These are phyloP conservation scores for Manacus vitellinus DNA, from an alignment of 2,113 vertebrate species.

Conservation along the genomic window DNA sequence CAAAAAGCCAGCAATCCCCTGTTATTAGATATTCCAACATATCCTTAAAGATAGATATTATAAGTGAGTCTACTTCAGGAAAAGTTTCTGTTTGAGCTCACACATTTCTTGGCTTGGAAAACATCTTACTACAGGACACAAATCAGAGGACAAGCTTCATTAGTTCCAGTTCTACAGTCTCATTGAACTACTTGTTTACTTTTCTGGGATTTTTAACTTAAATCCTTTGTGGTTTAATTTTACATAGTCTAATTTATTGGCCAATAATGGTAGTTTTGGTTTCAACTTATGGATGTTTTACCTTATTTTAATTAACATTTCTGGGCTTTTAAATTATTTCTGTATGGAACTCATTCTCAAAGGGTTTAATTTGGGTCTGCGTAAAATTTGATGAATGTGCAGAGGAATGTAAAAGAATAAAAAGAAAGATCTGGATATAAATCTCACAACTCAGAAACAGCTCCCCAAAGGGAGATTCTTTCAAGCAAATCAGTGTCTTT, in stretches of 20 bases:
- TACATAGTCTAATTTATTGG: neutral
- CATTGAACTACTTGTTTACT: slow-evolving; percentile 2
- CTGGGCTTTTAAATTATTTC: slow-evolving; percentile 23
- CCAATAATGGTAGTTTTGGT: neutral
- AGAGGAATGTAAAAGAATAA: slow-evolving; percentile 1
- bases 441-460: neutral
- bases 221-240: slow-evolving; percentile 1
- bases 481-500: slow-evolving; percentile 25
- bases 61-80: neutral
- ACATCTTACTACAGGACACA: neutral
- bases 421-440: slow-evolving; percentile 5
- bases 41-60: neutral
- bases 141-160: neutral
- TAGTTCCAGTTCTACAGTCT: slow-evolving; percentile 6
- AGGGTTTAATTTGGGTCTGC: slow-evolving; percentile 20
- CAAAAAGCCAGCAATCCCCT: neutral
- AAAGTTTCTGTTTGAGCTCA: neutral
- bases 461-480: slow-evolving; percentile 18
- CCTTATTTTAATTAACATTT: slow-evolving; percentile 44
- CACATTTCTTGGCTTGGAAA: neutral
- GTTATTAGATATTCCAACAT: neutral
- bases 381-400: slow-evolving; percentile 33
- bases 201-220: neutral
- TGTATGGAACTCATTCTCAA: neutral
- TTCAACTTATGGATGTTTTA: slow-evolving; percentile 39